Evolutionary conservation across 2,113 vertebrate species (phyloP).

Genomic region (Dromas ardeola): DNA sequence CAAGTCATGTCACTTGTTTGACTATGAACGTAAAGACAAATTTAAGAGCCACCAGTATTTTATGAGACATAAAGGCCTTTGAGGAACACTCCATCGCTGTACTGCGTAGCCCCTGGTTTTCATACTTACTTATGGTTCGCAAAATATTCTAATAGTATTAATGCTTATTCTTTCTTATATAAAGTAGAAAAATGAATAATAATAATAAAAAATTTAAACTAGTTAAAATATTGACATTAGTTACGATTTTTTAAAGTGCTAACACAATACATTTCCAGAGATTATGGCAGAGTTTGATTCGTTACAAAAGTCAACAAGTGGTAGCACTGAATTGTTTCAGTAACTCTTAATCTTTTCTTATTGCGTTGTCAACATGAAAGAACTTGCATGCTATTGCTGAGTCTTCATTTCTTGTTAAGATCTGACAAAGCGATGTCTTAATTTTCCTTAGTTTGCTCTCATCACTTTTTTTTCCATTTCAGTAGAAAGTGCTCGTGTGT

Average conservation of each 20-base stretch:
- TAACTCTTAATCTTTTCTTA: not conserved
- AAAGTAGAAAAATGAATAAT: not conserved
- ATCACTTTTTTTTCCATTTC: not conserved
- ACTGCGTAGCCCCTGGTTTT: not conserved
- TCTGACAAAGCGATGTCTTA: not conserved
- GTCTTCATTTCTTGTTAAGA: not conserved
- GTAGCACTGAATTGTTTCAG: not conserved
- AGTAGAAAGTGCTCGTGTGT: not conserved
- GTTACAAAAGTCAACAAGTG: not conserved
- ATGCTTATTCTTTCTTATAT: not conserved
- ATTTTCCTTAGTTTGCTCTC: not conserved
- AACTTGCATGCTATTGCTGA: not conserved
- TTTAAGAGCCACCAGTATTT: not conserved
- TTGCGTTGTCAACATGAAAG: not conserved
- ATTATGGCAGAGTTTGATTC: not conserved
- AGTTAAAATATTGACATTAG: not conserved
- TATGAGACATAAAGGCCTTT: not conserved
- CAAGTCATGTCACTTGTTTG: not conserved
- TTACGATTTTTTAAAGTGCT: not conserved
- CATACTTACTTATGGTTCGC: not conserved
- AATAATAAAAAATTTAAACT: not conserved
- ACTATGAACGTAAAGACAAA: not conserved
- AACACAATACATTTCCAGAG: not conserved
- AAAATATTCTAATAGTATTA: not conserved
- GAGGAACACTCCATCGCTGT: not conserved